Evolutionary conservation across 2,888 invertebrate genomes (phyloP).

Genomic region (Oxyscelio sp.): DNA sequence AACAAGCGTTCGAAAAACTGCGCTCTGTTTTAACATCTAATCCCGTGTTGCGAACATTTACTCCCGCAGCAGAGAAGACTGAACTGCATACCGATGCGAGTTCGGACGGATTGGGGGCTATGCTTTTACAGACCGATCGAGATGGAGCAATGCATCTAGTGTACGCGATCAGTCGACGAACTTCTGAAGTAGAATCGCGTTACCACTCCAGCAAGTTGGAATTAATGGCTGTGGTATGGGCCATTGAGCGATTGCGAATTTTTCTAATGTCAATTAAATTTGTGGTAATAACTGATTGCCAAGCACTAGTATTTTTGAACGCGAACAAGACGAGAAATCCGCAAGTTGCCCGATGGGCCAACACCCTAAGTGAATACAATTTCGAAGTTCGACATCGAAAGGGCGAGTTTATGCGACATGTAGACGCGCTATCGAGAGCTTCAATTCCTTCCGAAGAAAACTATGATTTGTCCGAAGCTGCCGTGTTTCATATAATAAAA

Average conservation of each 20-base stretch:
- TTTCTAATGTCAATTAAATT: no score
- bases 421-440: slow-evolving; percentile 24
- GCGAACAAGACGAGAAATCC: no score
- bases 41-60: neutral
- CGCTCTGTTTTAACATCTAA: neutral
- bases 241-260: no score
- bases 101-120: neutral
- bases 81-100: neutral
- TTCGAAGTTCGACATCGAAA: slow-evolving; percentile 18
- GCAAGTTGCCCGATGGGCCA: slow-evolving; percentile 19
- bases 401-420: slow-evolving; percentile 12
- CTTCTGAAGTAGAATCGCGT: no score
- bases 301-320: no score
- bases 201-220: no score
- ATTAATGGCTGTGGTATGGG: no score
- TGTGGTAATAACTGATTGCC: no score
- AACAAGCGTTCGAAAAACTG: neutral
- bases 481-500: neutral
- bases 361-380: slow-evolving; percentile 20
- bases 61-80: neutral
- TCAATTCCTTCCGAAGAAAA: neutral
- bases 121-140: neutral
- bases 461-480: neutral
- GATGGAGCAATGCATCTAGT: no score
- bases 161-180: no score